A percentile compares a stretch with the other conserved stretches of the same genome.
Evolutionary conservation across 2,888 invertebrate species (phyloP).

Genomic region (Tachystola acroxantha): DNA sequence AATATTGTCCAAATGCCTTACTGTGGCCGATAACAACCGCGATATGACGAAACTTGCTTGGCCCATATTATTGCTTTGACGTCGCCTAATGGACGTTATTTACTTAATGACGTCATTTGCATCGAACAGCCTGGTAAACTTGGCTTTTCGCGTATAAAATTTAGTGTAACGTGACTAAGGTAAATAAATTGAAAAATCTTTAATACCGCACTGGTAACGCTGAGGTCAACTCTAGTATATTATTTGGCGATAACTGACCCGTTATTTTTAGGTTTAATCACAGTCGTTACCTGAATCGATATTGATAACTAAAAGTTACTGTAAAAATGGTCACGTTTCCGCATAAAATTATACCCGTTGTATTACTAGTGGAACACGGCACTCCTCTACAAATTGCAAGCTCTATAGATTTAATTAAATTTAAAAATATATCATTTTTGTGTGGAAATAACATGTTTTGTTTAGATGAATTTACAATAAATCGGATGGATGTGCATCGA

Average conservation of each 20-base stretch:
- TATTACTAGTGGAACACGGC: no score
- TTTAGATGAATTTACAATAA: no score
- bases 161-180: constrained; percentile 1
- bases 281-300: no score
- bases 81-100: constrained; percentile 30
- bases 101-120: constrained; percentile 38
- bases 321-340: no score
- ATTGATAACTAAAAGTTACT: no score
- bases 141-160: neutral
- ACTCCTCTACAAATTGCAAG: no score
- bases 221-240: neutral
- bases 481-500: no score
- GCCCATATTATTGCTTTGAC: constrained; percentile 19
- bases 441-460: no score
- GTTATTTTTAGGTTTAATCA: no score
- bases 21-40: constrained; percentile 5
- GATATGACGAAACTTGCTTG: constrained; percentile 6
- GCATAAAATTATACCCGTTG: no score
- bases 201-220: neutral
- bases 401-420: no score
- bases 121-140: constrained; percentile 17
- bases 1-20: constrained; percentile 7
- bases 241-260: neutral
- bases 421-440: no score
- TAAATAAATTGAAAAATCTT: neutral